Percentiles rank a stretch among this genome's conserved stretches.
phyloP scores from a whole-genome alignment of 2,888 invertebrate genomes.

The Xiphydria camelus region DNA sequence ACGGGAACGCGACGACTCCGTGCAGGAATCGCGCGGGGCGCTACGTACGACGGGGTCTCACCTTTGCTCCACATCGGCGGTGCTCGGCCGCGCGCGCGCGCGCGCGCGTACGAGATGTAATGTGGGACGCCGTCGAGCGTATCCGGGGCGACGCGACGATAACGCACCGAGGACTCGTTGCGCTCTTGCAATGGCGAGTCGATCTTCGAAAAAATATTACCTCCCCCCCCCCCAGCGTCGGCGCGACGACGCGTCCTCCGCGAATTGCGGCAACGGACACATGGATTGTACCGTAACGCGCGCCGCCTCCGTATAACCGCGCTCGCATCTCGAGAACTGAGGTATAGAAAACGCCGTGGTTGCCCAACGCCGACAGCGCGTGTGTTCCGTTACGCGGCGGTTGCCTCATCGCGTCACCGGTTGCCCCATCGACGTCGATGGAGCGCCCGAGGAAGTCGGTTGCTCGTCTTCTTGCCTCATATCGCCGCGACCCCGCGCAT shows the following conservation, averaged over 20 bases:
- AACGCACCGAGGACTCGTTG: slow-evolving; percentile 22
- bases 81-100: slow-evolving; percentile 25
- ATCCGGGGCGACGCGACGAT: slow-evolving; percentile 39
- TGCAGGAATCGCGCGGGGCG: slow-evolving; percentile 16
- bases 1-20: slow-evolving; percentile 20
- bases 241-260: no score
- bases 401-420: not conserved
- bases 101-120: no score
- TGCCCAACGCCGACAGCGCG: slow-evolving; percentile 4
- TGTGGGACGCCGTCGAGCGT: slow-evolving; percentile 37
- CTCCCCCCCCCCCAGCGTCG: no score
- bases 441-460: slow-evolving; percentile 18
- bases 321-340: no score
- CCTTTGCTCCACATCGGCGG: slow-evolving; percentile 38
- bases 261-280: slow-evolving; percentile 8
- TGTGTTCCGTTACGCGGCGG: not conserved
- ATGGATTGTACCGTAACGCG: slow-evolving; percentile 7
- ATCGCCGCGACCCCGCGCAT: not conserved
- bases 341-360: no score
- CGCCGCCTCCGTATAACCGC: no score
- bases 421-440: slow-evolving; percentile 5
- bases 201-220: no score
- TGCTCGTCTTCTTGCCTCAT: slow-evolving; percentile 13
- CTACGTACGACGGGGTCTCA: slow-evolving; percentile 26
- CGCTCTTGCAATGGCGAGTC: not conserved